phyloP scores from a whole-genome alignment of 2,888 invertebrate species.

The Beris chalybata region DNA sequence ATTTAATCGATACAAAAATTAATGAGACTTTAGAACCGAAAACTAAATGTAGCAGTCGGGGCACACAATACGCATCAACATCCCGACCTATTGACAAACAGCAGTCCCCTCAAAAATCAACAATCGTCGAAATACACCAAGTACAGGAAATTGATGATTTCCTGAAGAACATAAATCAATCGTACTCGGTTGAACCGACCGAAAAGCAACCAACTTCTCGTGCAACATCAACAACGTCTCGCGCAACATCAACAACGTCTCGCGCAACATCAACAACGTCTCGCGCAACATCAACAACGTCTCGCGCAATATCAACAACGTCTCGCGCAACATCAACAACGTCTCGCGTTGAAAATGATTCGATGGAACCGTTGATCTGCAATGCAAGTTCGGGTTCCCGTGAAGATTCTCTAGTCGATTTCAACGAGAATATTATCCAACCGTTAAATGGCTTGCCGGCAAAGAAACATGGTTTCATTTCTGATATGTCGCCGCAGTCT shows the following conservation, averaged over 20 bases:
- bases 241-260: no score
- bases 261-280: background rate
- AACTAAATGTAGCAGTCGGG: no score
- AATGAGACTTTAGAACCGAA: no score
- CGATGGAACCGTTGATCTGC: background rate
- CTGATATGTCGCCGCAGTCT: constrained; percentile 12
- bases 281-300: background rate
- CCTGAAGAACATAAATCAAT: background rate
- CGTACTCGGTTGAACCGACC: background rate
- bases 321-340: background rate
- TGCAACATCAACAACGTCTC: background rate
- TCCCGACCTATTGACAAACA: no score
- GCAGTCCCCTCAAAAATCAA: no score
- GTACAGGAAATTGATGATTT: background rate
- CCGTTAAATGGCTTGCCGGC: background rate
- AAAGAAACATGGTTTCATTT: background rate
- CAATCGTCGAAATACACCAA: background rate
- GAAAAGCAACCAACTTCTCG: no score
- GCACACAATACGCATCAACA: no score
- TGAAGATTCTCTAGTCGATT: background rate
- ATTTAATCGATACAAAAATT: no score
- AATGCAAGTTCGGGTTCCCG: background rate
- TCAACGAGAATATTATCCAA: constrained; percentile 10
- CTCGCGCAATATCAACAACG: background rate
- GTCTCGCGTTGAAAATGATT: no score